These are phyloP conservation scores for Clivina fossor DNA, from an alignment of 2,888 invertebrate species.

Conservation along the genomic window DNA sequence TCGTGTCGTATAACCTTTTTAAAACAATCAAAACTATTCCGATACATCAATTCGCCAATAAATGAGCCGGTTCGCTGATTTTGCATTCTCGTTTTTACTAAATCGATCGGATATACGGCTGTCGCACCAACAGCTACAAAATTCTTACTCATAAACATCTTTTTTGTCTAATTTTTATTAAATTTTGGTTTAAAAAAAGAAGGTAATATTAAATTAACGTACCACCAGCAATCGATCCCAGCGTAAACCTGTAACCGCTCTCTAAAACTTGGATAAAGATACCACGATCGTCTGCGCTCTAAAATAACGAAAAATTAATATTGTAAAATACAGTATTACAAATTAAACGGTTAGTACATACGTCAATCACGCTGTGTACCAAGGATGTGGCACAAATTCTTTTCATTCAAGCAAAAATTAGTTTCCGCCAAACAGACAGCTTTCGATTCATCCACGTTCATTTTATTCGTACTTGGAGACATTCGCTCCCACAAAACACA, in stretches of 20 bases:
- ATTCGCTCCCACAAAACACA: neutral
- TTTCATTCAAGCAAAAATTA: too few relatives aligned
- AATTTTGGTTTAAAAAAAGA: conserved; percentile 2
- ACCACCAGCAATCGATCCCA: conserved; percentile 94
- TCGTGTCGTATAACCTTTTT: conserved; percentile 89
- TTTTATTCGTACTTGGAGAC: neutral
- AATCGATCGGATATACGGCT: conserved; percentile 97
- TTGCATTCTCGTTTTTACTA: conserved; percentile 99
- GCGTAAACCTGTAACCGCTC: conserved; percentile 86
- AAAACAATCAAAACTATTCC: conserved; percentile 94
- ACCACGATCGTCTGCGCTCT: conserved; percentile 89
- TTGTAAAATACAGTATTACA: neutral
- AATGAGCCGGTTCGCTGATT: conserved; percentile 95
- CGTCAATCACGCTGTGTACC: neutral
- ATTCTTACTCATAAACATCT: conserved; percentile 17
- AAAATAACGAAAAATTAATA: conserved; percentile 49
- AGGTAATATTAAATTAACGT: conserved; percentile 48
- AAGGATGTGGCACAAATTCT: neutral
- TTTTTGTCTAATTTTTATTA: conserved; percentile 1
- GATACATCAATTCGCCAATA: conserved; percentile 95
- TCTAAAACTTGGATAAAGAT: conserved; percentile 86
- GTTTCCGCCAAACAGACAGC: too few relatives aligned
- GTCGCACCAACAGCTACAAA: conserved; percentile 90
- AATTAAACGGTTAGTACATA: neutral
- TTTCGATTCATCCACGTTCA: neutral